Conservation (phyloP, 2,113 vertebrate genomes). For the western clawed frog (Xenopus tropicalis) region DNA sequence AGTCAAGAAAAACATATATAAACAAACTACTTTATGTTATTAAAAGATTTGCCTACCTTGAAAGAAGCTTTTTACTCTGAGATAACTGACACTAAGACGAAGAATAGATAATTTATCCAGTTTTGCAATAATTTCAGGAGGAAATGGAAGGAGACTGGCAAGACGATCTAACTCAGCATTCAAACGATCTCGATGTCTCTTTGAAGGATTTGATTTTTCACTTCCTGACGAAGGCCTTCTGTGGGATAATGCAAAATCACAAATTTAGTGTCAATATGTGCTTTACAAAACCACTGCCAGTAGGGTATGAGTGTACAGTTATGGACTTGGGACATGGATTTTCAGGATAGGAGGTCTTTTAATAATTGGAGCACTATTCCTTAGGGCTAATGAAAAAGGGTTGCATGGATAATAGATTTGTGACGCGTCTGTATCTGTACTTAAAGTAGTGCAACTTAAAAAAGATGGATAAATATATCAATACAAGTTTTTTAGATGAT, state of each 20-base stretch:
- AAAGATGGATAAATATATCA: no score
- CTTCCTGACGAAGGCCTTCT: conserved; percentile 77
- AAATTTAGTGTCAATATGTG: conserved; percentile 10
- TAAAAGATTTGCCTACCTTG: conserved; percentile 69
- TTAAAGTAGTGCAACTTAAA: no score
- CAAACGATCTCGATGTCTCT: conserved; percentile 90
- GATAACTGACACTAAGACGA: conserved; percentile 93
- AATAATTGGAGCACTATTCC: no score
- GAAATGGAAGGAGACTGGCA: conserved; percentile 89
- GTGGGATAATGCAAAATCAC: conserved; percentile 46
- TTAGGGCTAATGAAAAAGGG: no score
- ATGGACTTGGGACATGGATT: no score
- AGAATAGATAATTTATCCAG: conserved; percentile 94
- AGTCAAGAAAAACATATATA: no score
- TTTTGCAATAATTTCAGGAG: conserved; percentile 87
- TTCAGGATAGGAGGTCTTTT: no score
- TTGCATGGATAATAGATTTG: no score
- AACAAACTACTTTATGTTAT: no score
- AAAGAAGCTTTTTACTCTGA: conserved; percentile 95
- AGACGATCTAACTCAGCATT: conserved; percentile 91
- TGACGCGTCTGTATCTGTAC: no score
- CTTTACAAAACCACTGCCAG: neutral
- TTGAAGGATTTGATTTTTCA: conserved; percentile 93
- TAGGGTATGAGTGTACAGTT: no score
- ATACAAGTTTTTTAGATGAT: no score